These are phyloP conservation scores for Grantiella picta DNA, from an alignment of 2,113 vertebrate species.

Conservation along the genomic window DNA sequence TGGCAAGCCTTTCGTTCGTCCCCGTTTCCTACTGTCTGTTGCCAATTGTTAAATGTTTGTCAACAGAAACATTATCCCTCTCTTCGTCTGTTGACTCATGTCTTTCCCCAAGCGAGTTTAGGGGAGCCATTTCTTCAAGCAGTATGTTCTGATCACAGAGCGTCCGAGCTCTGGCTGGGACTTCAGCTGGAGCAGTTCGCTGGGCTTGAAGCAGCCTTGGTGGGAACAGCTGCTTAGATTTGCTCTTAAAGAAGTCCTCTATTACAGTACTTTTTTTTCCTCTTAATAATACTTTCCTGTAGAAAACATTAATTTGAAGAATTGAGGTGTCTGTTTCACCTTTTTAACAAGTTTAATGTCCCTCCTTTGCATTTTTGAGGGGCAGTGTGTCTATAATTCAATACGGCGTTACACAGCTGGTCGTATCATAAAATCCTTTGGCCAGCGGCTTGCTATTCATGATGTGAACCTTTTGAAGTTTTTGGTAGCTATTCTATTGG, in stretches of 20 bases:
- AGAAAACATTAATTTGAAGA: neutral
- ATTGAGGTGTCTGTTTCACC: neutral
- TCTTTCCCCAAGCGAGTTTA: neutral
- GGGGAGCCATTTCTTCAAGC: neutral
- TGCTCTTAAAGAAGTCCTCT: neutral
- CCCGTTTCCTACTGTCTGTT: neutral
- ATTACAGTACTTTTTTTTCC: neutral
- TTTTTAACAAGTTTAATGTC: neutral
- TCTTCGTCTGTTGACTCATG: conserved; percentile 21
- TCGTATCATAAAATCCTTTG: conserved; percentile 46
- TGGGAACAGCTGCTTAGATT: neutral
- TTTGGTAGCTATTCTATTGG: conserved; percentile 52
- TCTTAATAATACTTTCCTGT: neutral
- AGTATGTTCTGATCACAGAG: neutral
- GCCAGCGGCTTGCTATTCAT: conserved; percentile 26
- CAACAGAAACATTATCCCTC: conserved; percentile 38
- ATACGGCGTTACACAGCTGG: neutral
- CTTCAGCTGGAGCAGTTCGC: neutral
- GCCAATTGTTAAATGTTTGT: conserved; percentile 38
- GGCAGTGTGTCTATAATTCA: neutral
- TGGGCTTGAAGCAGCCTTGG: neutral
- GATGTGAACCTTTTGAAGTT: conserved; percentile 48
- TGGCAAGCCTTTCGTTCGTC: neutral
- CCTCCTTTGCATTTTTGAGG: neutral
- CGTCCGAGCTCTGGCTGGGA: neutral